Percentiles rank a stretch among this genome's conserved stretches.
Conservation (phyloP, 2,888 invertebrate species). For the Pecten maximus region DNA sequence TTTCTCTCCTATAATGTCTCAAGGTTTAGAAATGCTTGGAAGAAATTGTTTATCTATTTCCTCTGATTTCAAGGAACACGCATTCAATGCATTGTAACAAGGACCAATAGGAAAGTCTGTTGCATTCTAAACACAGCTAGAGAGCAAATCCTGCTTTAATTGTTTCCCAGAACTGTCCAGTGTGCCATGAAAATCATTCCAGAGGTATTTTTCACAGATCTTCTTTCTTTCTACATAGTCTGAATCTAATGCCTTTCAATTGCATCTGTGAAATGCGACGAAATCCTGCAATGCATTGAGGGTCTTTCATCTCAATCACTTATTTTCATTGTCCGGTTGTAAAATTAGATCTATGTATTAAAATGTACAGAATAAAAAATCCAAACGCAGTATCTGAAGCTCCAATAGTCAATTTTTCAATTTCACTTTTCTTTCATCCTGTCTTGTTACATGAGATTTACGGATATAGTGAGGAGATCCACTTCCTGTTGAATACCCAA, state of each 20-base stretch:
- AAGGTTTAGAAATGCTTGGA: neutral
- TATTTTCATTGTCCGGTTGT: neutral
- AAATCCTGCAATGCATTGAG: neutral
- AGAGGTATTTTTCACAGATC: neutral
- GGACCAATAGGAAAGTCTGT: neutral
- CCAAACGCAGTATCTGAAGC: neutral
- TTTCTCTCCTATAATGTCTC: neutral
- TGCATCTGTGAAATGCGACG: neutral
- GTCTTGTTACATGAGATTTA: neutral
- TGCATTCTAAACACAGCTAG: neutral
- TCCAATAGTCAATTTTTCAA: neutral
- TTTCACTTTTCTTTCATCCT: neutral
- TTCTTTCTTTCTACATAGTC: neutral
- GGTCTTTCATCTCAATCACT: neutral
- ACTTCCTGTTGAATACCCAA: too few relatives aligned
- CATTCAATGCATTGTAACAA: neutral
- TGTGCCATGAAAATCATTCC: neutral
- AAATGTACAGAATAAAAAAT: neutral
- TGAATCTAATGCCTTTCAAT: neutral
- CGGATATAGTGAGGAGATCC: neutral
- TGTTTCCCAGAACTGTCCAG: neutral
- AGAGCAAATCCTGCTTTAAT: conserved; percentile 3
- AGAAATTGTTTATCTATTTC: neutral
- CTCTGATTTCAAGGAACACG: neutral
- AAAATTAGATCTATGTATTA: neutral